Evolutionary conservation across 2,888 invertebrate genomes (phyloP).

Genomic region (Drosophila maculinotata): DNA sequence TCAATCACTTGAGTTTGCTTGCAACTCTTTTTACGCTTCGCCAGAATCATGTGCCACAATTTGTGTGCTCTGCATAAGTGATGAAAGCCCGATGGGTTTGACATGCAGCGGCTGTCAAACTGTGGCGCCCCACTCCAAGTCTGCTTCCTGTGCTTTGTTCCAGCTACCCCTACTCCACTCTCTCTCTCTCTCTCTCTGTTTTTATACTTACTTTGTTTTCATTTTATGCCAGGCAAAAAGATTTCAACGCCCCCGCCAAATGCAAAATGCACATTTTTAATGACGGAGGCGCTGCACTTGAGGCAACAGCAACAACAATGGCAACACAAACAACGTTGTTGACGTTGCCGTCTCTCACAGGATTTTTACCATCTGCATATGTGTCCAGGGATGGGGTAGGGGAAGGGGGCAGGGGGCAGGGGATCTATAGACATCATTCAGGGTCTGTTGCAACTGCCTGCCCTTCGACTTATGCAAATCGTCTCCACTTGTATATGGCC

Average conservation of each 20-base stretch:
- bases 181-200: slow-evolving; percentile 22
- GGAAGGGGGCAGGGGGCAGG: neutral
- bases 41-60: slow-evolving; percentile 59
- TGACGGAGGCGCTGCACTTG: slow-evolving; percentile 74
- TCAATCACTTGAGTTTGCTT: slow-evolving; percentile 62
- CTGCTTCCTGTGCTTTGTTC: slow-evolving; percentile 55
- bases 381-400: neutral
- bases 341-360: slow-evolving; percentile 63
- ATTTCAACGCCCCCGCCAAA: slow-evolving; percentile 63
- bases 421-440: slow-evolving; percentile 22
- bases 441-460: slow-evolving; percentile 39
- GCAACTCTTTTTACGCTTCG: slow-evolving; percentile 49
- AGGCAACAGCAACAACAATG: slow-evolving; percentile 40
- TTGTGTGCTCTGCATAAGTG: slow-evolving; percentile 62
- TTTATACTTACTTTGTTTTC: slow-evolving; percentile 64
- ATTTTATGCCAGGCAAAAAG: slow-evolving; percentile 54
- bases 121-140: slow-evolving; percentile 13
- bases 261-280: slow-evolving; percentile 77
- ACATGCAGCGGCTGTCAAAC: slow-evolving; percentile 41
- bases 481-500: slow-evolving; percentile 43
- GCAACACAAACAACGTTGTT: slow-evolving; percentile 58
- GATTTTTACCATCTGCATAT: slow-evolving; percentile 35
- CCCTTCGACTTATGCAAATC: slow-evolving; percentile 77
- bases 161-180: neutral
- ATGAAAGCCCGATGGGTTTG: slow-evolving; percentile 42